These are phyloP conservation scores for Cenopis cana DNA, from an alignment of 2,888 invertebrate species.

Conservation along the genomic window DNA sequence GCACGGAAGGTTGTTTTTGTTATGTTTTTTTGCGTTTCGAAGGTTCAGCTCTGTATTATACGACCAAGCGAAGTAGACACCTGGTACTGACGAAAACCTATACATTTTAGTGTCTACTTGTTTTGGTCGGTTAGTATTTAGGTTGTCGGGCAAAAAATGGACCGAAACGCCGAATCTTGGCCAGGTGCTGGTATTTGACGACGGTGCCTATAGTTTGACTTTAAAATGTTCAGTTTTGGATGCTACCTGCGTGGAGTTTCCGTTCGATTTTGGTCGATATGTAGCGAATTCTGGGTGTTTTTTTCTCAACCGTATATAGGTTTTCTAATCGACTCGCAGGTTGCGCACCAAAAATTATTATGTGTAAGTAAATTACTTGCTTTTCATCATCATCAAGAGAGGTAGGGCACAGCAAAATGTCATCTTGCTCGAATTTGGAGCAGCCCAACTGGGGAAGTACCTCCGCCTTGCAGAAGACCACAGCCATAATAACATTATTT, in stretches of 20 bases:
- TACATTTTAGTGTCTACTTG: background rate
- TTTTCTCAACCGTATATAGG: no score
- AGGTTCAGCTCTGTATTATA: conserved; percentile 7
- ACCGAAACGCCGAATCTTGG: background rate
- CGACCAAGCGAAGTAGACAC: background rate
- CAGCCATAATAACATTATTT: no score
- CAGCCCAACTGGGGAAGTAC: no score
- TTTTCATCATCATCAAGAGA: no score
- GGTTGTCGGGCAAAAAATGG: conserved; percentile 21
- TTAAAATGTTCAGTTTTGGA: background rate
- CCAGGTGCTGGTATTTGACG: conserved; percentile 17
- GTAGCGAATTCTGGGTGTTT: background rate
- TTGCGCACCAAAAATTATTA: no score
- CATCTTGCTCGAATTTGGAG: no score
- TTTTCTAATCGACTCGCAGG: no score
- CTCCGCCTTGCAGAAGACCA: no score
- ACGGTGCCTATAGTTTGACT: background rate
- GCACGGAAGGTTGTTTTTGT: conserved; percentile 27
- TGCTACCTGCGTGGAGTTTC: conserved; percentile 13
- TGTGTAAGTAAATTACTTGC: no score
- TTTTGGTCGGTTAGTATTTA: conserved; percentile 5
- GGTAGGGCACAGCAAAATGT: no score
- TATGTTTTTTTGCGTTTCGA: conserved; percentile 15
- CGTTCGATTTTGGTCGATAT: background rate
- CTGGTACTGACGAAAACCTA: background rate